Conservation (phyloP, 2,113 vertebrate species). For the Mustelus asterias region DNA sequence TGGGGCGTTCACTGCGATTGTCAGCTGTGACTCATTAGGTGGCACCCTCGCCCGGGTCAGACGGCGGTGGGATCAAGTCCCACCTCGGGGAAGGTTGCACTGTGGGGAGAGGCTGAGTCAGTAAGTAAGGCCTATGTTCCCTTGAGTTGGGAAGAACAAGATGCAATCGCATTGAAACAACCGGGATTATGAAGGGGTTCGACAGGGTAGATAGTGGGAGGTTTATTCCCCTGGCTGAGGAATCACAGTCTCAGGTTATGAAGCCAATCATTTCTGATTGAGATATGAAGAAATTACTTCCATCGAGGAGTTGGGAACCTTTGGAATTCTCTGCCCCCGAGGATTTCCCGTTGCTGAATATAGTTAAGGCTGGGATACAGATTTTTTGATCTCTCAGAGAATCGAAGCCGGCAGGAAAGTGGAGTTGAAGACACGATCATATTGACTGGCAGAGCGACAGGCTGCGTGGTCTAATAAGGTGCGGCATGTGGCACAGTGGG, state of each 20-base stretch:
- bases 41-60: neutral
- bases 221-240: no score
- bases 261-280: no score
- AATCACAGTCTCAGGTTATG: neutral
- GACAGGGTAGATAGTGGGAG: neutral
- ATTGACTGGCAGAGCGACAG: no score
- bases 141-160: neutral
- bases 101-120: neutral
- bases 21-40: neutral
- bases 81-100: neutral
- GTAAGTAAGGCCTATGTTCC: neutral
- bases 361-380: neutral
- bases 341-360: neutral
- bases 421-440: no score
- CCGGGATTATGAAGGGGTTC: neutral
- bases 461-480: no score
- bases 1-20: neutral
- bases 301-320: neutral
- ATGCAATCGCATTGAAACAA: neutral
- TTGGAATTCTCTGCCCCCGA: neutral
- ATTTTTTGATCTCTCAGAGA: no score
- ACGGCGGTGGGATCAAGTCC: neutral
- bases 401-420: no score
- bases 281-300: neutral
- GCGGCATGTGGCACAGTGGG: no score